These are phyloP conservation scores for Microdon myrmicae DNA, from an alignment of 2,888 invertebrate species.

Conservation along the genomic window DNA sequence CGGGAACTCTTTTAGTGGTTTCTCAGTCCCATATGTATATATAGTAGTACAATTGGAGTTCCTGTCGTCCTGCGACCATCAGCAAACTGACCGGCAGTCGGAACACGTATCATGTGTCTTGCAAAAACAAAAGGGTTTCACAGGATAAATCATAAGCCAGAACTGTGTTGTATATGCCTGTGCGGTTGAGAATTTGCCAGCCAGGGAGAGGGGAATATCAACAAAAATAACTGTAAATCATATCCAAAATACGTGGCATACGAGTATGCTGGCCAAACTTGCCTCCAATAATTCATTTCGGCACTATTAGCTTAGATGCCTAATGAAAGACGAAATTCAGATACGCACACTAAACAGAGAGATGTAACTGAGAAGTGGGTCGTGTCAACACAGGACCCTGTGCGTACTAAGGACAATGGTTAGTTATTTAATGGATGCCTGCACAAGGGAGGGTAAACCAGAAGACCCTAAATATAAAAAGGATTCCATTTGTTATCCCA, in stretches of 20 bases:
- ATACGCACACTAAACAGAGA: conserved; percentile 5
- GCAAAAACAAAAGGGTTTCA: conserved; percentile 36
- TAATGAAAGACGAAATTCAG: conserved; percentile 24
- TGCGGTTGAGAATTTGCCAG: too few species aligned
- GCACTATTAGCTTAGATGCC: conserved; percentile 41
- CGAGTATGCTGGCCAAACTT: conserved; percentile 21
- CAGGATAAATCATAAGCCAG: conserved; percentile 22
- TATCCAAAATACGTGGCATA: conserved; percentile 4
- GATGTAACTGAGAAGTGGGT: conserved; percentile 48
- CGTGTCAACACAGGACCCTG: conserved; percentile 37
- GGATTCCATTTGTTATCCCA: conserved; percentile 47
- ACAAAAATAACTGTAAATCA: conserved; percentile 43
- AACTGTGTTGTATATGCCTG: too few species aligned
- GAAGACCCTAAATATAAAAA: conserved; percentile 7
- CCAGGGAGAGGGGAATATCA: too few species aligned
- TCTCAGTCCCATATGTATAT: conserved; percentile 19
- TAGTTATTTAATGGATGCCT: conserved; percentile 51
- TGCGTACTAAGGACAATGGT: conserved; percentile 36
- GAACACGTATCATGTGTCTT: conserved; percentile 45
- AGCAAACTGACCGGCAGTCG: conserved; percentile 35
- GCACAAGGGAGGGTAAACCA: conserved; percentile 27
- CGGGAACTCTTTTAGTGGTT: conserved; percentile 33
- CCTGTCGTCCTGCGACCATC: conserved; percentile 3
- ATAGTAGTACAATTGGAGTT: not conserved
- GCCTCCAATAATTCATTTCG: conserved; percentile 33